A percentile compares a stretch with the other conserved stretches of the same genome.
phyloP scores from a whole-genome alignment of 2,888 invertebrate genomes.

The Dynastes hyllus region DNA sequence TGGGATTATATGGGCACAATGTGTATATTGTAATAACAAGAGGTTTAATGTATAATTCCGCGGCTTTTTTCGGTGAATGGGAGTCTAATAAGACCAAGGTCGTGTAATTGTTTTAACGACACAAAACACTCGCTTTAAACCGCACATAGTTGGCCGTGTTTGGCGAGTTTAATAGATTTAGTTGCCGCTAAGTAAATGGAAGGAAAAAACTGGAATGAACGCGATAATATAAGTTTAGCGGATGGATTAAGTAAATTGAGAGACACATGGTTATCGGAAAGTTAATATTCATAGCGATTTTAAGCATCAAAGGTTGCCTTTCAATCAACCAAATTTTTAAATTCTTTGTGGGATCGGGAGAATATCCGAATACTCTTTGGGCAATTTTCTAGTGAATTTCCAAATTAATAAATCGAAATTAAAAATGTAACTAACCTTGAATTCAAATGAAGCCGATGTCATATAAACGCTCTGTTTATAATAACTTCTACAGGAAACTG shows the following conservation, averaged over 20 bases:
- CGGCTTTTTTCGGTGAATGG: slow-evolving; percentile 15
- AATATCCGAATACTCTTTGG: no score
- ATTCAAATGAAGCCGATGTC: no score
- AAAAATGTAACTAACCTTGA: no score
- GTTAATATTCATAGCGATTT: no score
- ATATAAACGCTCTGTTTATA: no score
- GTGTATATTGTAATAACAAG: background rate
- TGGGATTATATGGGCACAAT: background rate
- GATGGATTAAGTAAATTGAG: slow-evolving; percentile 3
- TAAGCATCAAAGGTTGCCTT: no score
- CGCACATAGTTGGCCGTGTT: background rate
- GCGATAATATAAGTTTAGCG: background rate
- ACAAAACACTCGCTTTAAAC: slow-evolving; percentile 5
- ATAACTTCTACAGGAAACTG: no score
- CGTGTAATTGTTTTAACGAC: slow-evolving; percentile 37
- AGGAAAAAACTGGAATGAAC: background rate
- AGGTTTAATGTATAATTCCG: slow-evolving; percentile 21
- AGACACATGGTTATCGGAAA: background rate
- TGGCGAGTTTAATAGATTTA: slow-evolving; percentile 21
- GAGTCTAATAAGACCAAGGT: slow-evolving; percentile 27
- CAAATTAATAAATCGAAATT: no score
- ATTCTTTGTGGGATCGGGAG: no score
- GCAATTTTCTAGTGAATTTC: no score
- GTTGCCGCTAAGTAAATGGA: background rate
- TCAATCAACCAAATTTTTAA: no score